Conservation (phyloP, 2,888 invertebrate species). For the Dinocampus coccinellae region DNA sequence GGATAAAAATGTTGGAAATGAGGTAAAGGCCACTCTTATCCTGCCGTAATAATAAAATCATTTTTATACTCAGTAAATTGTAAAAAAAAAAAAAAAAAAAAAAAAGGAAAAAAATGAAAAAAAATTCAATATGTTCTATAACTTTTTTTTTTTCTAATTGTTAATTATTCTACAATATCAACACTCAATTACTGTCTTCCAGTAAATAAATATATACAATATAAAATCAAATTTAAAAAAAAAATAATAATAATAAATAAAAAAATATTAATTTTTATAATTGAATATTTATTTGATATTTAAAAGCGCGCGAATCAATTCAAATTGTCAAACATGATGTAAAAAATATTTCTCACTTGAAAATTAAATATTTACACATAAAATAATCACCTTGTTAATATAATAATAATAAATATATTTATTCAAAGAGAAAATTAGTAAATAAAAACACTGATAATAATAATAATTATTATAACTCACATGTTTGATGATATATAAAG, state of each 20-base stretch:
- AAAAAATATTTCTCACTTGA: too few species aligned
- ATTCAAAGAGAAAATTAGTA: background rate
- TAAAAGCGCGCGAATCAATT: background rate
- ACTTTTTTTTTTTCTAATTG: too few species aligned
- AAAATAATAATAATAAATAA: background rate
- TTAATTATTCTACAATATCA: too few species aligned
- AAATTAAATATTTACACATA: too few species aligned
- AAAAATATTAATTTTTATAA: background rate
- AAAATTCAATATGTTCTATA: too few species aligned
- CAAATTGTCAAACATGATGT: background rate
- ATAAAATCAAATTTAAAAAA: background rate
- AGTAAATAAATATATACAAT: too few species aligned
- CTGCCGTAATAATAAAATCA: background rate
- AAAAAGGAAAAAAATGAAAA: too few species aligned
- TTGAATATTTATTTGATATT: background rate
- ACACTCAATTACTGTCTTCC: background rate
- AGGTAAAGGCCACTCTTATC: constrained; percentile 32
- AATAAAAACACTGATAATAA: background rate
- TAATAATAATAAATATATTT: background rate
- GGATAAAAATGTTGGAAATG: constrained; percentile 23
- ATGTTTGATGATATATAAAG: constrained; percentile 46
- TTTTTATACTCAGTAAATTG: background rate
- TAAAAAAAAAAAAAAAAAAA: background rate
- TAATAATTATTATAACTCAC: constrained; percentile 53
- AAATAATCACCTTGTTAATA: too few species aligned